These are phyloP conservation scores for Epizoanthus scotinus DNA, from an alignment of 92 coral and sea anemone species.

Conservation along the genomic window DNA sequence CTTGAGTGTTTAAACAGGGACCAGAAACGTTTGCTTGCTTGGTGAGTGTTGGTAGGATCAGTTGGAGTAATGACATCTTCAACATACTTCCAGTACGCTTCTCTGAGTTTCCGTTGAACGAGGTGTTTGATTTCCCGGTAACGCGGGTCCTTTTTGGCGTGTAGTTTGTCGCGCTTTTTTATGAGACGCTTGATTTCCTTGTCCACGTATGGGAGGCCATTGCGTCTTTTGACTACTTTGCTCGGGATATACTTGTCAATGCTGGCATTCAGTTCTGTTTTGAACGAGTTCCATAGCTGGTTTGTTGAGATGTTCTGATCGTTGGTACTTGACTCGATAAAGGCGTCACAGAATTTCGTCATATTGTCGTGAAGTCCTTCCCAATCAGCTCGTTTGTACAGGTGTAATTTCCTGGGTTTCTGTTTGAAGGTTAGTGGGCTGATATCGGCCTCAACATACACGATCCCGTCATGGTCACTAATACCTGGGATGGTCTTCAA, in stretches of 20 bases:
- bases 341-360: slow-evolving; percentile 24
- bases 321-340: not conserved
- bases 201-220: slow-evolving; percentile 27
- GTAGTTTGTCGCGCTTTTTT: slow-evolving; percentile 34
- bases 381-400: slow-evolving; percentile 28
- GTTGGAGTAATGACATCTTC: too few species aligned
- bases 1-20: too few species aligned
- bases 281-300: slow-evolving; percentile 38
- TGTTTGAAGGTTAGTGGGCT: slow-evolving; percentile 38
- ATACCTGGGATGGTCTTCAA: slow-evolving; percentile 43
- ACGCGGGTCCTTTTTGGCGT: too few species aligned
- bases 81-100: too few species aligned
- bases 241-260: slow-evolving; percentile 37
- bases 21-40: too few species aligned
- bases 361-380: slow-evolving; percentile 35
- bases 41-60: too few species aligned
- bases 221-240: slow-evolving; percentile 34
- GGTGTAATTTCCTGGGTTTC: slow-evolving; percentile 38
- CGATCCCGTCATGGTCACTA: slow-evolving; percentile 54
- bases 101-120: too few species aligned
- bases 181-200: slow-evolving; percentile 29
- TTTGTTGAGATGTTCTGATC: slow-evolving; percentile 11
- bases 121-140: too few species aligned
- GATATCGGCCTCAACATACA: slow-evolving; percentile 52
- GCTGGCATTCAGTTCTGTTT: slow-evolving; percentile 29